Base-by-base conservation (phyloP, 2,797 vertebrate genomes). In the Sus cebifrons region DNA sequence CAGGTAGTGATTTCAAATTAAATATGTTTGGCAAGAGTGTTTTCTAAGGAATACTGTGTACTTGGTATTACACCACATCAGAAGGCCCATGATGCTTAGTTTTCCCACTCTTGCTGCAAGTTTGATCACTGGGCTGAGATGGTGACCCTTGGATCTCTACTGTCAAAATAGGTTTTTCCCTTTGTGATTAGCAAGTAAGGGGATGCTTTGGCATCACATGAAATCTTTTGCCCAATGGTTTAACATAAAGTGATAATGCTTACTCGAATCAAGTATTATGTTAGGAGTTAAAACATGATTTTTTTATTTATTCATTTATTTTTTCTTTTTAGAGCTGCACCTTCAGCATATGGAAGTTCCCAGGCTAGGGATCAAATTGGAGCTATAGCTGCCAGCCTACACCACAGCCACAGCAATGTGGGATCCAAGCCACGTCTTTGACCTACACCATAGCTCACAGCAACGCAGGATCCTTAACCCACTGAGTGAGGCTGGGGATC, bases 221-320 rank as follows among this genome's bases (percentile, higher is more conserved):
- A 92, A 94, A 95, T 82, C 20, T 82, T 86, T 92, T 90, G 25
- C 36, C 40, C 78, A 78, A 52, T 81, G 13, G 4, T n/a, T 89
- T 89, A 77, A 29, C 65, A 75, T 25, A 60, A 86, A 68, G 16
- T 64, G 13, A 64, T 58, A 85, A 75, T 16, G 27, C 67, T 79
- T 86, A 16, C 20, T 88, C 82, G 7, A 85, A 21, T 75, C 44
- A 75, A 67, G 52, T 93, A 79, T 75, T 96, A 83, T 32, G 77
- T 56, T 49, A 77, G 52, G 36, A 5, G 1, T 13, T 94, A 67
- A 64, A 73, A 79, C 9, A 5, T 49, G 6, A 49, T 10, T 49
- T 49, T 49, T 49, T 49, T 49, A 49, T 49, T 49, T 10, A 49
- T 49, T 49, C 9, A 49, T 49, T 49, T 49, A 49, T 49, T 49